phyloP scores from a whole-genome alignment of 2,888 invertebrate species.

The Mythimna ferrago region DNA sequence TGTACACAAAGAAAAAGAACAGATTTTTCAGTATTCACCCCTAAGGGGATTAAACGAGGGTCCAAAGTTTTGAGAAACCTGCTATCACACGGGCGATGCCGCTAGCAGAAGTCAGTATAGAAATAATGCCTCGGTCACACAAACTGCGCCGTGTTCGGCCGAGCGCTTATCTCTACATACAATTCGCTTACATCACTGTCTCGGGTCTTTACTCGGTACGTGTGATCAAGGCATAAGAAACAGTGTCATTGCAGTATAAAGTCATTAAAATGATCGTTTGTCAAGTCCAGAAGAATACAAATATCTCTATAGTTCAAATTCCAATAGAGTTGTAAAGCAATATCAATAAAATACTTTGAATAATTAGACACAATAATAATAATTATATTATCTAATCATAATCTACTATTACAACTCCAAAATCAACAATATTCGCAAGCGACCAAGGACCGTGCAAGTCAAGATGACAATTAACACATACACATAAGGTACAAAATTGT shows the following conservation, averaged over 20 bases:
- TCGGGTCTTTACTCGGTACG: too few species aligned
- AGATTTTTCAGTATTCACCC: too few species aligned
- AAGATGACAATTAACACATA: constrained; percentile 17
- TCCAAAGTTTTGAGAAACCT: too few species aligned
- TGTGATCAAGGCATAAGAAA: neutral
- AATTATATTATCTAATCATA: constrained; percentile 35
- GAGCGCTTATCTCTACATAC: too few species aligned
- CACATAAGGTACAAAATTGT: constrained; percentile 17
- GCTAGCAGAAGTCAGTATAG: neutral
- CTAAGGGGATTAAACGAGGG: too few species aligned
- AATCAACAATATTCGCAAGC: constrained; percentile 33
- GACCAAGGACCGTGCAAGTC: neutral
- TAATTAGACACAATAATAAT: constrained; percentile 31
- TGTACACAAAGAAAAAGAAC: too few species aligned
- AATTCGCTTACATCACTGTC: too few species aligned
- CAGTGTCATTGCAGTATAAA: neutral
- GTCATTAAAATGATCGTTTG: constrained; percentile 1
- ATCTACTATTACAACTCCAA: constrained; percentile 29
- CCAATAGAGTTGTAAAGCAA: constrained; percentile 42
- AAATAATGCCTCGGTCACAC: neutral
- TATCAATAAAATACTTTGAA: constrained; percentile 35
- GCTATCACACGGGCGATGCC: too few species aligned
- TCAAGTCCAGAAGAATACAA: constrained; percentile 39
- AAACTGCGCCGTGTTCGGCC: too few species aligned
- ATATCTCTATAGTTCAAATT: constrained; percentile 37